A percentile compares a stretch with the other conserved stretches of the same genome.
These are phyloP conservation scores for Sebastes umbrosus DNA, from an alignment of 2,797 vertebrate genomes.

Conservation along the genomic window DNA sequence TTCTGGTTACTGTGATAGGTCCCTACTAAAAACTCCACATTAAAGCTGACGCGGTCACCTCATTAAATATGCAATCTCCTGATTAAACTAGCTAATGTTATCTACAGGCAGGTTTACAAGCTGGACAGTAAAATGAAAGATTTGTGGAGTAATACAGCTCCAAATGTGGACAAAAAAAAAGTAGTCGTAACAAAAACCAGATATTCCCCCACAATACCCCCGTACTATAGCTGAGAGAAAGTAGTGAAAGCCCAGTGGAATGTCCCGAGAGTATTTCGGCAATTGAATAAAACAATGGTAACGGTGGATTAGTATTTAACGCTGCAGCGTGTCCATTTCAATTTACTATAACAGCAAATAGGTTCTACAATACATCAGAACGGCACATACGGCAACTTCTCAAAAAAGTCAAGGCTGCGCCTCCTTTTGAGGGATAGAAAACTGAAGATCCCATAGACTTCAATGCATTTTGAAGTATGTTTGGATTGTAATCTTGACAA, in stretches of 20 bases:
- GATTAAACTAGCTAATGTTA: not conserved
- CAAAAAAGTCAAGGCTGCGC: too few relatives aligned
- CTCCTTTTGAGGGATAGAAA: too few relatives aligned
- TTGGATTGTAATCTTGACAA: too few relatives aligned
- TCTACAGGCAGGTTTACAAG: not conserved
- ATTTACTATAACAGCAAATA: not conserved
- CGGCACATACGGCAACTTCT: too few relatives aligned
- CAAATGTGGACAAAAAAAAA: not conserved
- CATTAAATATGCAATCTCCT: not conserved
- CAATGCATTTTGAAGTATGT: too few relatives aligned
- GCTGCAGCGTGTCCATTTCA: not conserved
- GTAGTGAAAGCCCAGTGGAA: not conserved
- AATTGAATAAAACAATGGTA: not conserved
- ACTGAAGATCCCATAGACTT: too few relatives aligned
- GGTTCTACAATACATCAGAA: too few relatives aligned
- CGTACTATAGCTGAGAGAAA: not conserved
- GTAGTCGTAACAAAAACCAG: not conserved
- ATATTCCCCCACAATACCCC: not conserved
- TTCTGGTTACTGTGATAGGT: not conserved
- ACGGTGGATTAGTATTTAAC: not conserved
- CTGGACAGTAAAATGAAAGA: not conserved
- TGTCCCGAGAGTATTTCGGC: not conserved
- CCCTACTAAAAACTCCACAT: conserved; percentile 7
- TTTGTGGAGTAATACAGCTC: not conserved
- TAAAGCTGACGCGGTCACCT: not conserved